Evolutionary conservation across 2,113 vertebrate species (phyloP).

Genomic region (Psittacula cyanocephala): DNA sequence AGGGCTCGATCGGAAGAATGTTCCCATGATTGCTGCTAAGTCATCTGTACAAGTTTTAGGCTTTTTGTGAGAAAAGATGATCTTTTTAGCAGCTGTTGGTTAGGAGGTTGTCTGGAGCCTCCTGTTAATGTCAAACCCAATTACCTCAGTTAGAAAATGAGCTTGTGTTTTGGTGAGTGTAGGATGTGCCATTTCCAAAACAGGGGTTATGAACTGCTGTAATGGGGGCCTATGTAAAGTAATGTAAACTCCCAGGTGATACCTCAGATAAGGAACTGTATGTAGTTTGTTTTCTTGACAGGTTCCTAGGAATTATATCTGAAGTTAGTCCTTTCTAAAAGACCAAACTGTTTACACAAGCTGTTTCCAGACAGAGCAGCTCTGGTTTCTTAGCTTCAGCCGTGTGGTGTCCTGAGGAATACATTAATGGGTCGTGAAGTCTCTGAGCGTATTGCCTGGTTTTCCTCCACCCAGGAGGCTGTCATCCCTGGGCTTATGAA

Average conservation of each 20-base stretch:
- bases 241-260: background rate
- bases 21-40: background rate
- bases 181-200: background rate
- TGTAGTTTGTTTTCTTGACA: background rate
- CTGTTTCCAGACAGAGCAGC: background rate
- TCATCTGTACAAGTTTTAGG: background rate
- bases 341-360: background rate
- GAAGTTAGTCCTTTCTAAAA: background rate
- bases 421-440: background rate
- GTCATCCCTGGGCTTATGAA: background rate
- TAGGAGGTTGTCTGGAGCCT: background rate
- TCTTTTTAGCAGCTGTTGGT: background rate
- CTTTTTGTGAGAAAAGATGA: background rate
- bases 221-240: rapidly evolving
- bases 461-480: background rate
- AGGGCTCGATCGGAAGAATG: background rate
- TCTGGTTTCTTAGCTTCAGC: background rate
- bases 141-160: background rate
- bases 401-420: background rate
- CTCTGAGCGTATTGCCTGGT: background rate
- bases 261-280: background rate
- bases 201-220: background rate
- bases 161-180: background rate
- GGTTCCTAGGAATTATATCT: background rate
- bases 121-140: rapidly evolving